These are phyloP conservation scores for Drosophila tristis DNA, from an alignment of 1,140 invertebrate genomes.

Conservation along the genomic window DNA sequence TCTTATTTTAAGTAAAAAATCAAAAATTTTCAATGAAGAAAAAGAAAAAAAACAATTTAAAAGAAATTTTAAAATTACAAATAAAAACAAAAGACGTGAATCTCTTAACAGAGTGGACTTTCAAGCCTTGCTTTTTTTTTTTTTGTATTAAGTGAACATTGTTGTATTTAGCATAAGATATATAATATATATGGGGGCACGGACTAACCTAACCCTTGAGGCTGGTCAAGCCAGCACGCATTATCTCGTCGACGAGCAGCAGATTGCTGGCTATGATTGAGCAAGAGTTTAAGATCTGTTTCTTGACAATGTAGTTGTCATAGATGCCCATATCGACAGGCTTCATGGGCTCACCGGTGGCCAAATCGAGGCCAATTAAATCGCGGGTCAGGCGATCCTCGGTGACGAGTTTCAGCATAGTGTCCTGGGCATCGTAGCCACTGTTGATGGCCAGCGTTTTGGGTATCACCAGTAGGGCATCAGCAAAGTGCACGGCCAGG, in stretches of 20 bases:
- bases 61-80: constrained; percentile 62
- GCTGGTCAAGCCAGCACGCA: constrained; percentile 99
- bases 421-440: constrained; percentile 97
- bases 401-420: constrained; percentile 96
- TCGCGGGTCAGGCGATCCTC: constrained; percentile 88
- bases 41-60: constrained; percentile 27
- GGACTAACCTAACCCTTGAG: constrained; percentile 90
- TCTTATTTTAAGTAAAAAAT: constrained; percentile 56
- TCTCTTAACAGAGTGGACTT: constrained; percentile 21
- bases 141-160: too few species aligned
- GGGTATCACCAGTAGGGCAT: constrained; percentile 97
- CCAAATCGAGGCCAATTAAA: constrained; percentile 94
- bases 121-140: background rate
- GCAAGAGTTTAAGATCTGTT: constrained; percentile 98
- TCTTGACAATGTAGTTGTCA: constrained; percentile 99
- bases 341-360: constrained; percentile 93
- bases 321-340: constrained; percentile 94
- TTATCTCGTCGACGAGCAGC: constrained; percentile 99
- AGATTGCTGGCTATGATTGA: constrained; percentile 98
- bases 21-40: constrained; percentile 42
- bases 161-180: too few species aligned
- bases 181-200: background rate
- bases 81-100: constrained; percentile 63
- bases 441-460: constrained; percentile 97
- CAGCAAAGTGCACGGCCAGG: constrained; percentile 97